Percentiles rank a stretch among this genome's conserved stretches.
These are phyloP conservation scores for Volucella inanis DNA, from an alignment of 2,888 invertebrate species.

Conservation along the genomic window DNA sequence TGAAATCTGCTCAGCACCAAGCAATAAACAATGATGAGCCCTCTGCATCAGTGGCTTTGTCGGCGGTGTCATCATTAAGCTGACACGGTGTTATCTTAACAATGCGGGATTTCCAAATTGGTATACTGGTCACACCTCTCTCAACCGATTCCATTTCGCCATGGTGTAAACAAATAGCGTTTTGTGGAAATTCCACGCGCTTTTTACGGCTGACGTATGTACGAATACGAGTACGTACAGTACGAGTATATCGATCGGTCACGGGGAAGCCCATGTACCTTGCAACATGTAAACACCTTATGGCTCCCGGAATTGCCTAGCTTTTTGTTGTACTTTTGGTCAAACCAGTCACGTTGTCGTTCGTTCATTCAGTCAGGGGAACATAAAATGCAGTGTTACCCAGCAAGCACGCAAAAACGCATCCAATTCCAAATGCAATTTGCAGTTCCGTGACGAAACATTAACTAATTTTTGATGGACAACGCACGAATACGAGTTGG, in stretches of 20 bases:
- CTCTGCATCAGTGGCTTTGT: slow-evolving; percentile 51
- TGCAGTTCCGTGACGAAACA: slow-evolving; percentile 61
- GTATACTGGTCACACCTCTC: slow-evolving; percentile 6
- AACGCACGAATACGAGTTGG: background rate
- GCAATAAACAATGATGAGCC: slow-evolving; percentile 63
- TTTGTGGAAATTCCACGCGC: slow-evolving; percentile 54
- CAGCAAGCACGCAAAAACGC: slow-evolving; percentile 9
- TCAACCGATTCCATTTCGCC: slow-evolving; percentile 33
- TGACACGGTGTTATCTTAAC: slow-evolving; percentile 36
- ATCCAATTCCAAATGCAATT: slow-evolving; percentile 30
- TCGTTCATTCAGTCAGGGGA: background rate
- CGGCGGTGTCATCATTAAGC: slow-evolving; percentile 35
- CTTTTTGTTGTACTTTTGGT: background rate
- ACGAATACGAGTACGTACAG: no score
- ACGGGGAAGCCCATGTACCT: slow-evolving; percentile 43
- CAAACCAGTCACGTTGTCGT: slow-evolving; percentile 54
- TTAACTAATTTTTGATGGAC: slow-evolving; percentile 8
- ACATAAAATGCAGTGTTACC: slow-evolving; percentile 29
- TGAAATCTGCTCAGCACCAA: slow-evolving; percentile 53
- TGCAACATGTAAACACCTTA: background rate
- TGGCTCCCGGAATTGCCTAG: no score
- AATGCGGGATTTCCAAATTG: slow-evolving; percentile 60
- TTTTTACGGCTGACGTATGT: slow-evolving; percentile 25
- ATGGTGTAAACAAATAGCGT: slow-evolving; percentile 11
- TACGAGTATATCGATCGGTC: background rate